Conservation (phyloP, 2,888 invertebrate species). For the Stratiomys singularior region DNA sequence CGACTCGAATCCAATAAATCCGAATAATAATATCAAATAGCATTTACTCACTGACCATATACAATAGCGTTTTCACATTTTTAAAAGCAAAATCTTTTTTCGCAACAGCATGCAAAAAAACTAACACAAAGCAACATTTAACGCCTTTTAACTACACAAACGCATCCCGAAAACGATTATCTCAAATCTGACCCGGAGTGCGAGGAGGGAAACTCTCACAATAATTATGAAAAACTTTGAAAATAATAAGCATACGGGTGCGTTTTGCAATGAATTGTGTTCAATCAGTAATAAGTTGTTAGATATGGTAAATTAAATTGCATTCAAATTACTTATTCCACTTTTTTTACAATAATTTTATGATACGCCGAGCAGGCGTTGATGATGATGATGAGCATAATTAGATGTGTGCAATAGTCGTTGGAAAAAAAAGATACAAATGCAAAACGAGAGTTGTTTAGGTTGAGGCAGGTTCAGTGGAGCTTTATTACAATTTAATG, state of each 20-base stretch:
- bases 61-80: no score
- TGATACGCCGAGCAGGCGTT: background rate
- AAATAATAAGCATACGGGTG: background rate
- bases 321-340: background rate
- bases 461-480: no score
- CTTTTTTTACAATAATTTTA: background rate
- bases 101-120: no score
- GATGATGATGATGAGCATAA: background rate
- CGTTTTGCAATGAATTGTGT: background rate
- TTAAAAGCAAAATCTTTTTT: no score
- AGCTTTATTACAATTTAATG: no score
- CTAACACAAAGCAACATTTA: background rate
- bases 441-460: background rate
- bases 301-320: conserved; percentile 3
- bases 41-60: no score
- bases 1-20: no score
- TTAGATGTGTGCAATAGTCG: background rate
- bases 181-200: background rate
- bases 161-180: background rate
- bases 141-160: conserved; percentile 2
- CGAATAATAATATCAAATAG: no score
- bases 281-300: background rate
- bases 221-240: background rate
- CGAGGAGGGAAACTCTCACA: background rate
- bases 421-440: background rate